A percentile compares a stretch with the other conserved stretches of the same genome.
Evolutionary conservation across 1,140 invertebrate genomes (phyloP).

Genomic region (Zaprionus gabonicus): DNA sequence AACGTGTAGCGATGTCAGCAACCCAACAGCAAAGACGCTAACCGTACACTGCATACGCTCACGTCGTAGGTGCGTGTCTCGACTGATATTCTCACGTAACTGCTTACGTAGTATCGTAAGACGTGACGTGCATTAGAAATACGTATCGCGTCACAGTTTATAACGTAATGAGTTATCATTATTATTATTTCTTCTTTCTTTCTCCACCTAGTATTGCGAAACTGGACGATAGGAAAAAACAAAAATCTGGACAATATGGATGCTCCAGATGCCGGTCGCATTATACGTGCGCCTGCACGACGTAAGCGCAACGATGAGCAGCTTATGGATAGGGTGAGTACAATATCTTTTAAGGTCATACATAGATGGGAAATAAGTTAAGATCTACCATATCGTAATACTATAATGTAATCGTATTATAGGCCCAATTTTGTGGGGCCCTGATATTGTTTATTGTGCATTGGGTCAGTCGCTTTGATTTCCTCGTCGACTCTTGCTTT

Average conservation of each 20-base stretch:
- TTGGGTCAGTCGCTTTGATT: neutral
- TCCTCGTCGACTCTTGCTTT: neutral
- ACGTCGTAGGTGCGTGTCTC: constrained; percentile 22
- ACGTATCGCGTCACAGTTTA: neutral
- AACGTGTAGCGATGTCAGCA: constrained; percentile 7
- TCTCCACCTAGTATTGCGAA: neutral
- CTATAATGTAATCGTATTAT: no score
- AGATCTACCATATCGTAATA: no score
- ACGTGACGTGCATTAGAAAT: neutral
- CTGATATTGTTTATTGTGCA: neutral
- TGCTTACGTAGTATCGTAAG: neutral
- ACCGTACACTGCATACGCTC: constrained; percentile 6
- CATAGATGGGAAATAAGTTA: neutral
- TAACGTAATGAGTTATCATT: neutral
- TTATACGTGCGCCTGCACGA: constrained; percentile 75
- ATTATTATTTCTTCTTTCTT: neutral
- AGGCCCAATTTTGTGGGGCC: no score
- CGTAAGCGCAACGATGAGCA: constrained; percentile 81
- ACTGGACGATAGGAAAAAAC: constrained; percentile 8
- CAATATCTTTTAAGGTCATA: neutral
- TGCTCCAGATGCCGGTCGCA: constrained; percentile 70
- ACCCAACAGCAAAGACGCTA: constrained; percentile 4
- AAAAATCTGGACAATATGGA: constrained; percentile 59
- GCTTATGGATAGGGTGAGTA: constrained; percentile 77
- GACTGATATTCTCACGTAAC: constrained; percentile 15